These are phyloP conservation scores for Esox masquinongy DNA, from an alignment of 2,797 vertebrate genomes.

Conservation along the genomic window DNA sequence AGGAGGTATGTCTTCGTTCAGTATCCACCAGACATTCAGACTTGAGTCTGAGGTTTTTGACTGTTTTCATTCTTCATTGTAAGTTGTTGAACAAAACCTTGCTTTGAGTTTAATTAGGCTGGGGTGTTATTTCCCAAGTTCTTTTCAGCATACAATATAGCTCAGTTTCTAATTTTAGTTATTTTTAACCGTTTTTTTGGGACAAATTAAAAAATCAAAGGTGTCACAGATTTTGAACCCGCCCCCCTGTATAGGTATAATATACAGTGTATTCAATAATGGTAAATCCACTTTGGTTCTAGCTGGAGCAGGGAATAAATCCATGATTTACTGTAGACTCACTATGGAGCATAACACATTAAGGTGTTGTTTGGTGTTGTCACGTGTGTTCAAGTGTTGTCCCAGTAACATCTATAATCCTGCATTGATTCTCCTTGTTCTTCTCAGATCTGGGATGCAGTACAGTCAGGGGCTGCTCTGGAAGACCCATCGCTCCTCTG, in stretches of 20 bases:
- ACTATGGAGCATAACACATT: too few species aligned
- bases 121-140: neutral
- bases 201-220: too few species aligned
- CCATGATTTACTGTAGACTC: too few species aligned
- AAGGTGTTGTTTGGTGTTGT: neutral
- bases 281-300: too few species aligned
- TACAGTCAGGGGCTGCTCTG: conserved; percentile 85
- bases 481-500: conserved; percentile 86
- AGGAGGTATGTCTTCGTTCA: conserved; percentile 75
- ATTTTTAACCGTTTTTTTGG: too few species aligned
- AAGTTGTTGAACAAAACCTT: neutral
- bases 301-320: too few species aligned
- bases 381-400: neutral
- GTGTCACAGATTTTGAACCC: too few species aligned
- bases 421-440: neutral
- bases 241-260: too few species aligned
- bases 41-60: neutral
- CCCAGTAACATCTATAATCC: neutral
- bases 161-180: too few species aligned
- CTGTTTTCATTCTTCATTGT: neutral
- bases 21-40: too few species aligned
- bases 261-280: too few species aligned
- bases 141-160: too few species aligned
- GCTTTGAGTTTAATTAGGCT: neutral
- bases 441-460: conserved; percentile 88